Percentiles rank a stretch among this genome's conserved stretches.
Conservation (phyloP, 2,888 invertebrate genomes). For the Cantharis lateralis region DNA sequence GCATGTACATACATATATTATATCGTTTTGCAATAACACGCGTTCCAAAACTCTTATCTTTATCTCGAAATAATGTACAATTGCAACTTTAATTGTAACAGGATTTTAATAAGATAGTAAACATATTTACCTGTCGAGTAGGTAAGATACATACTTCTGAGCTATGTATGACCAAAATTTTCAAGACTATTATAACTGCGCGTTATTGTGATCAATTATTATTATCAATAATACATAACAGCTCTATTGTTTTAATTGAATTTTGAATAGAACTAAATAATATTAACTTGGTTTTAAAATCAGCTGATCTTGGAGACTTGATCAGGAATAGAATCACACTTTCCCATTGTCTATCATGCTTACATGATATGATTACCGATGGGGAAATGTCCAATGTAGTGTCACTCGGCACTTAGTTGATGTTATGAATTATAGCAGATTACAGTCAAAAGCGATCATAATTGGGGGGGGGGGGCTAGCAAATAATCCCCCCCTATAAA, state of each 20-base stretch:
- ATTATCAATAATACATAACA: not conserved
- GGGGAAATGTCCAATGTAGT: too few species aligned
- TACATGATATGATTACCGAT: too few species aligned
- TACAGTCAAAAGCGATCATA: too few species aligned
- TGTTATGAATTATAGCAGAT: too few species aligned
- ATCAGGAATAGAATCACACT: too few species aligned
- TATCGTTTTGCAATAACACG: constrained; percentile 30
- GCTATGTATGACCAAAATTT: not conserved
- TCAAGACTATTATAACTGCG: not conserved
- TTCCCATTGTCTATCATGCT: too few species aligned
- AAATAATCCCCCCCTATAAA: too few species aligned
- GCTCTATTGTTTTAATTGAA: not conserved
- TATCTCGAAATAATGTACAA: constrained; percentile 18
- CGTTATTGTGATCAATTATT: not conserved
- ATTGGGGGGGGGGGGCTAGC: too few species aligned
- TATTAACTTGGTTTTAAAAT: too few species aligned
- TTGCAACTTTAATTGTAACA: constrained; percentile 15
- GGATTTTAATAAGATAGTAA: not conserved
- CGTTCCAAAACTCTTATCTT: constrained; percentile 26
- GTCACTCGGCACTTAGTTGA: too few species aligned
- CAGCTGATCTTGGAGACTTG: too few species aligned
- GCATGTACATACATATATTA: not conserved
- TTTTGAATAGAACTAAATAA: not conserved
- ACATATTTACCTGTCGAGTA: not conserved
- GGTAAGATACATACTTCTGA: not conserved